Evolutionary conservation across 2,797 vertebrate species (phyloP).

Genomic region (Peromyscus eremicus): DNA sequence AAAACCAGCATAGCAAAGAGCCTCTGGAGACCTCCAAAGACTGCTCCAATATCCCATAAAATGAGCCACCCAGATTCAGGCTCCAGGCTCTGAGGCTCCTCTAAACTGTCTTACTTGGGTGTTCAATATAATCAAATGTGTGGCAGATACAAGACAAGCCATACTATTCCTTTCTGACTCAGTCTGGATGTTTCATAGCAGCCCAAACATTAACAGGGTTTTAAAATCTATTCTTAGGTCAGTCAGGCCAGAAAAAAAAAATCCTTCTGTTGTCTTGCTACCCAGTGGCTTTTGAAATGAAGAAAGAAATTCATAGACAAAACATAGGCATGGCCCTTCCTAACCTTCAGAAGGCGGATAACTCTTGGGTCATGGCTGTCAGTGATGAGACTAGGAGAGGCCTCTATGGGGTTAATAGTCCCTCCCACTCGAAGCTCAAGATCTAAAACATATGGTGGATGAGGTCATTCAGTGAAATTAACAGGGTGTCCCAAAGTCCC

Average conservation of each 20-base stretch:
- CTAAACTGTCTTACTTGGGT: rapidly evolving
- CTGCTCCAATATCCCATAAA: rapidly evolving
- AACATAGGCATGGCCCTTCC: background rate
- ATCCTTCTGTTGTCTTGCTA: background rate
- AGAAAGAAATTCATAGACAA: background rate
- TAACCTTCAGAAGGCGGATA: background rate
- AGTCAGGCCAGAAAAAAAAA: background rate
- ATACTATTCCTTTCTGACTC: rapidly evolving
- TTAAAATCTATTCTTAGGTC: background rate
- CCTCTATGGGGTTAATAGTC: rapidly evolving
- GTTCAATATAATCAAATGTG: background rate
- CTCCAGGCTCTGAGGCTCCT: rapidly evolving
- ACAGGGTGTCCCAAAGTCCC: background rate
- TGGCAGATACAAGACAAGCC: background rate
- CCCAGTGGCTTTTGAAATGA: background rate
- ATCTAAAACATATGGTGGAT: background rate
- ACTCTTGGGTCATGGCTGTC: rapidly evolving
- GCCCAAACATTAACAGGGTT: rapidly evolving
- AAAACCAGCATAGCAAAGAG: background rate
- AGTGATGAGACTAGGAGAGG: background rate
- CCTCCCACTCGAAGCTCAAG: background rate
- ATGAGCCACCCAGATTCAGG: background rate
- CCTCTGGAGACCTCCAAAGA: background rate
- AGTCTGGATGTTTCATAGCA: background rate
- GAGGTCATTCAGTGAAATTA: background rate